Percentiles rank a stretch among this genome's conserved stretches.
Conservation (phyloP, 2,113 vertebrate species). For the Cavia aperea region DNA sequence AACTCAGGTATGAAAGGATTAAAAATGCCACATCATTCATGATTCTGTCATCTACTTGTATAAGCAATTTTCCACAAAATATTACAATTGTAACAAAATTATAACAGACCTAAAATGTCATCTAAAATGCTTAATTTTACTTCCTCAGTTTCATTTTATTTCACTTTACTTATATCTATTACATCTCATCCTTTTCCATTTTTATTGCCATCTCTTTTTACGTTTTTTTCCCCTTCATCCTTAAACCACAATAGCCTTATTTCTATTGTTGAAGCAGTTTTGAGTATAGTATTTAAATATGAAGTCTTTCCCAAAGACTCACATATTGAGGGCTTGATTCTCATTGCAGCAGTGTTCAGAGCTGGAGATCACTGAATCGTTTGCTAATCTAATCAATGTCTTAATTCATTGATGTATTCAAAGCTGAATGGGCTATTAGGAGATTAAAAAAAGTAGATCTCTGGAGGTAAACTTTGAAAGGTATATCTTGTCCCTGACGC, state of each 20-base stretch:
- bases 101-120: neutral
- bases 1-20: neutral
- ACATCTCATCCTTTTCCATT: neutral
- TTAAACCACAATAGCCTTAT: neutral
- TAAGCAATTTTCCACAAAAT: neutral
- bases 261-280: neutral
- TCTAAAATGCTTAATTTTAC: neutral
- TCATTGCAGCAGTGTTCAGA: neutral
- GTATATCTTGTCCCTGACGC: neutral
- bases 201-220: neutral
- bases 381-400: neutral
- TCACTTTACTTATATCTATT: neutral
- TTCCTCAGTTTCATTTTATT: neutral
- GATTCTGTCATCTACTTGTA: neutral
- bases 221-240: neutral
- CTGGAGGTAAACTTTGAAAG: neutral
- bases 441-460: neutral
- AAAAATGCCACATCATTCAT: neutral
- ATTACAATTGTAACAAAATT: neutral
- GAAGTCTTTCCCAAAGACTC: neutral
- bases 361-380: neutral
- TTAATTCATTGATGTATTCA: neutral
- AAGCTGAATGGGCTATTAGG: neutral
- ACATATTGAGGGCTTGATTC: neutral
- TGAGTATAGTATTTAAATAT: neutral